A percentile compares a stretch with the other conserved stretches of the same genome.
These are phyloP conservation scores for Zaprionus ghesquierei DNA, from an alignment of 1,140 invertebrate genomes.

Conservation along the genomic window DNA sequence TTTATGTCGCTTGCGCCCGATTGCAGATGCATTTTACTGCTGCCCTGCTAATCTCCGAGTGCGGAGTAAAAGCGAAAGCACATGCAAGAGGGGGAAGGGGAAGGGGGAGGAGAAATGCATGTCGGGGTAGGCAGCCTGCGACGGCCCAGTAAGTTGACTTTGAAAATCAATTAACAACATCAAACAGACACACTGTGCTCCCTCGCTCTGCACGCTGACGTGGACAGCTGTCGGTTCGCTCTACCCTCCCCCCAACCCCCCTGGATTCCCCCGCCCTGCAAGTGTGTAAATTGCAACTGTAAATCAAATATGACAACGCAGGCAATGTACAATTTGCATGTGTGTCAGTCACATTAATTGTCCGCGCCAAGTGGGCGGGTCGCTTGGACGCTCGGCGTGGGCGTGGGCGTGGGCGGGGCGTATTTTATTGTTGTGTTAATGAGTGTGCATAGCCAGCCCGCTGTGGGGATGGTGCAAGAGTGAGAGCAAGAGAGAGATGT, in stretches of 20 bases:
- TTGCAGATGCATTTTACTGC: conserved; percentile 76
- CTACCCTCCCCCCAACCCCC: not conserved
- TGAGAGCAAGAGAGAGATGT: not conserved
- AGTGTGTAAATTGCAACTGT: conserved; percentile 82
- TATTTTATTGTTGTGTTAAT: conserved; percentile 79
- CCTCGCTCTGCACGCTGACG: conserved; percentile 56
- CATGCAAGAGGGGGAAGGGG: not conserved
- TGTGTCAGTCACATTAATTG: conserved; percentile 81
- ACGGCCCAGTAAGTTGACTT: conserved; percentile 64
- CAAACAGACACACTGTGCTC: conserved; percentile 69
- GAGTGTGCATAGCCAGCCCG: conserved; percentile 64
- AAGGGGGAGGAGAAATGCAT: not conserved
- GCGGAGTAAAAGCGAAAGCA: conserved; percentile 54
- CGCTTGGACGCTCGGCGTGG: too few species aligned
- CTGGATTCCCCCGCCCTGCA: not conserved
- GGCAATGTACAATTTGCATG: conserved; percentile 75
- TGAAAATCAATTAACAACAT: conserved; percentile 83
- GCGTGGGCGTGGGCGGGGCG: conserved; percentile 15
- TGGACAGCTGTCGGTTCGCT: conserved; percentile 65
- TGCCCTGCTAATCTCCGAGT: conserved; percentile 75
- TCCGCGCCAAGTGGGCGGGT: conserved; percentile 37
- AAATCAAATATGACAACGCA: conserved; percentile 82
- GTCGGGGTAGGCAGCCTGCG: not conserved
- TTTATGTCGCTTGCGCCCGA: conserved; percentile 79
- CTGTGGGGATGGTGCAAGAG: not conserved